phyloP scores from a whole-genome alignment of 2,888 invertebrate species.

The Pyralis farinalis region DNA sequence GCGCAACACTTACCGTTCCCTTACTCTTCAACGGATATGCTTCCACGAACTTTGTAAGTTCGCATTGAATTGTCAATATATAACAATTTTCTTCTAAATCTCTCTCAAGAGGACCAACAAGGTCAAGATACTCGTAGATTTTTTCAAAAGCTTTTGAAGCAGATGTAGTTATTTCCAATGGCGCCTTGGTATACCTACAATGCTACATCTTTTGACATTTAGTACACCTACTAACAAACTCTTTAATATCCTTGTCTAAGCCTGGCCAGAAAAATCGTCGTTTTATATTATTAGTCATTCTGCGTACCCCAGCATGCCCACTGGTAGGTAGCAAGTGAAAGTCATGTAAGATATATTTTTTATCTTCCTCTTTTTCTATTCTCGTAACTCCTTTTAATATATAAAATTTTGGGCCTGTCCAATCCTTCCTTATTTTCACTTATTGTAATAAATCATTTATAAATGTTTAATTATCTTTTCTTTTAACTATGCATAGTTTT shows the following conservation, averaged over 20 bases:
- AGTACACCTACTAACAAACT: slow-evolving; percentile 1
- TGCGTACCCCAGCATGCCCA: slow-evolving; percentile 6
- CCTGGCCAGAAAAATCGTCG: slow-evolving; percentile 6
- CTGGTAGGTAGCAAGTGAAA: slow-evolving; percentile 14
- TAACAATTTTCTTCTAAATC: slow-evolving; percentile 1
- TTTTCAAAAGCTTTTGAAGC: slow-evolving; percentile 2
- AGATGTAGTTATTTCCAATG: slow-evolving; percentile 3
- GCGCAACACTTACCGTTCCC: slow-evolving; percentile 1
- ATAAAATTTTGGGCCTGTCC: slow-evolving; percentile 21
- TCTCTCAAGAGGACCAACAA: slow-evolving; percentile 1
- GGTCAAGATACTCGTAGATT: not conserved
- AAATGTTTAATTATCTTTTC: slow-evolving; percentile 14
- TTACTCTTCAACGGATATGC: slow-evolving; percentile 7
- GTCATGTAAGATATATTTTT: slow-evolving; percentile 20
- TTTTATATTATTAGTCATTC: slow-evolving; percentile 3
- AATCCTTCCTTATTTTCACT: slow-evolving; percentile 11
- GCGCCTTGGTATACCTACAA: slow-evolving; percentile 3
- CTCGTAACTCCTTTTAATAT: slow-evolving; percentile 18
- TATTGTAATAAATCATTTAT: slow-evolving; percentile 14
- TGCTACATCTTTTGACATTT: slow-evolving; percentile 7
- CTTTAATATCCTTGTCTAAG: slow-evolving; percentile 1
- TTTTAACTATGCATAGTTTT: slow-evolving; percentile 15
- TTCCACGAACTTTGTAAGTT: slow-evolving; percentile 7
- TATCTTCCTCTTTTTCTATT: slow-evolving; percentile 17
- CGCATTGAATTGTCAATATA: slow-evolving; percentile 6